phyloP scores from a whole-genome alignment of 2,888 invertebrate species.

The Calameuta idolon region DNA sequence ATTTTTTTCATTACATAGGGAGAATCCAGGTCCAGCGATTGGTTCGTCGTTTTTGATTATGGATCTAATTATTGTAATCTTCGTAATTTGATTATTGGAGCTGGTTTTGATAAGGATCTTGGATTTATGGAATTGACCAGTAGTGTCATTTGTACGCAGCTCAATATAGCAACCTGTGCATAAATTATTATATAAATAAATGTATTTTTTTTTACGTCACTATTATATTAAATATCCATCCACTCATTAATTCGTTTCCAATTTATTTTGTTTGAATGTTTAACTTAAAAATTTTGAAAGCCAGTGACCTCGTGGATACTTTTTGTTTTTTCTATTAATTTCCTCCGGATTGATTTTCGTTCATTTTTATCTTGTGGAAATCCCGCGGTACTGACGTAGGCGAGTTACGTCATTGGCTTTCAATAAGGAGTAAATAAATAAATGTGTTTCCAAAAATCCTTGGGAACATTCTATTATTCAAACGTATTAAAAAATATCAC shows the following conservation, averaged over 20 bases:
- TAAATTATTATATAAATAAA: slow-evolving; percentile 23
- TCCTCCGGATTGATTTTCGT: background rate
- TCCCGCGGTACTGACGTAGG: background rate
- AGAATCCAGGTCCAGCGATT: slow-evolving; percentile 43
- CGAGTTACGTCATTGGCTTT: background rate
- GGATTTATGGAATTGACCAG: slow-evolving; percentile 42
- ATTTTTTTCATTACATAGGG: slow-evolving; percentile 30
- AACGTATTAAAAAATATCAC: background rate
- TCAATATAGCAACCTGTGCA: slow-evolving; percentile 39
- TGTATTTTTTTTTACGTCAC: background rate
- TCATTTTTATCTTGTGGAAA: background rate
- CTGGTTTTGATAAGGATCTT: slow-evolving; percentile 32
- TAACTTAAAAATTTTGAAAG: background rate
- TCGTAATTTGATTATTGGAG: slow-evolving; percentile 39
- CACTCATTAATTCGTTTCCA: background rate
- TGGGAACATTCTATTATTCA: background rate
- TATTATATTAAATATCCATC: background rate
- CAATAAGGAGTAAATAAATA: background rate
- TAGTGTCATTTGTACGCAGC: slow-evolving; percentile 47
- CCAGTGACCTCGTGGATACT: background rate
- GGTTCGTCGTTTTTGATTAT: slow-evolving; percentile 49
- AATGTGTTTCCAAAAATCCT: background rate
- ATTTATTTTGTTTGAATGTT: background rate
- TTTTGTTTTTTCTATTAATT: background rate
- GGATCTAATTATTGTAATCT: slow-evolving; percentile 52